These are phyloP conservation scores for Amazona finschi DNA, from an alignment of 2,797 vertebrate species.

Conservation along the genomic window DNA sequence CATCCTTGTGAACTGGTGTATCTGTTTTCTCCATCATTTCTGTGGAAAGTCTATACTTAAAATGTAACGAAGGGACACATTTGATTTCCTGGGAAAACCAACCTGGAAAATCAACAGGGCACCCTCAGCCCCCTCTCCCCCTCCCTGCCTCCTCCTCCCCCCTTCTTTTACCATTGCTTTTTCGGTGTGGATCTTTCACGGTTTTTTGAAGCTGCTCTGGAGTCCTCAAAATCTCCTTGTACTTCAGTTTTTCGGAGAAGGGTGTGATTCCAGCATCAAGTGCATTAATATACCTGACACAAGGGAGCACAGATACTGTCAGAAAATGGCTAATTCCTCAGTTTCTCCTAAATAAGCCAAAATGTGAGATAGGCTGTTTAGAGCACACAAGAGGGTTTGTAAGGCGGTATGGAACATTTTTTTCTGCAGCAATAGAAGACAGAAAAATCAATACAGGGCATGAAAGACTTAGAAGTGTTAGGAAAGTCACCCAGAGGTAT, in stretches of 20 bases:
- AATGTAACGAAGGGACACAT: background rate
- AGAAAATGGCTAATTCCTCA: background rate
- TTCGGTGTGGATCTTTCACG: conserved; percentile 53
- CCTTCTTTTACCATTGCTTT: conserved; percentile 77
- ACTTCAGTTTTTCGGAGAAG: conserved; percentile 71
- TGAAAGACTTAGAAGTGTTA: background rate
- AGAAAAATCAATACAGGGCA: background rate
- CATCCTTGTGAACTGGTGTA: background rate
- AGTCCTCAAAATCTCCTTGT: conserved; percentile 70
- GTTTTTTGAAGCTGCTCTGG: background rate
- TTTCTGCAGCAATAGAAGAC: background rate
- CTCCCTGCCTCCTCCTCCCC: conserved; percentile 11
- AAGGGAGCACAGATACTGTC: background rate
- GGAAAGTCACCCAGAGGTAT: background rate
- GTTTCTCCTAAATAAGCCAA: background rate
- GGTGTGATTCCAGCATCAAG: conserved; percentile 81
- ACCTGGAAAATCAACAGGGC: background rate
- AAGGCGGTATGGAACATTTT: background rate
- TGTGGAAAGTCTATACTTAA: background rate
- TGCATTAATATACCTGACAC: conserved; percentile 89
- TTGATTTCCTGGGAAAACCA: background rate
- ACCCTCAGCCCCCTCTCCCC: conserved; percentile 50
- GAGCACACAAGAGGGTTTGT: background rate
- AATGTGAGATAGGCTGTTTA: background rate
- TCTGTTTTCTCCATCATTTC: background rate